Evolutionary conservation across 2,797 vertebrate genomes (phyloP), one percentile per base, ranked within the genome.

Genomic region (Pangasius macronema): DNA sequence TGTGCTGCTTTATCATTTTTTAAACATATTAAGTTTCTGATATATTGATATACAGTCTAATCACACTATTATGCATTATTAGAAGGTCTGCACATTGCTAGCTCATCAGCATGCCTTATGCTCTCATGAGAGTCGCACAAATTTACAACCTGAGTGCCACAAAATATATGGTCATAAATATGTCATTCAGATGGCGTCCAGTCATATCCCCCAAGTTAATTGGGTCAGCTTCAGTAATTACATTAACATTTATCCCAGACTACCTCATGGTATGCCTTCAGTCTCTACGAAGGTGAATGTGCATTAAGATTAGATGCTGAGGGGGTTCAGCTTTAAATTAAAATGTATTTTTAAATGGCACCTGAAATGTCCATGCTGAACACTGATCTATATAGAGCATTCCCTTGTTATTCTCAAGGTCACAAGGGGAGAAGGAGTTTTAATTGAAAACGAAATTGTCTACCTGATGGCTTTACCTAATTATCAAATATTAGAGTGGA

Each of bases 371-470:
- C 90, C 85, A 86, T 87, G 92, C 92, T 88, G 75, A 89, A 92
- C 90, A 91, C 82, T 33, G 87, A 92, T 92, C 92, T 92, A 87
- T 86, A 88, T 90, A 91, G 90, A 92, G 89, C 90, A 87, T 90
- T 90, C 88, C 89, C 73, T 84, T 89, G 90, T 91, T 88, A 88
- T 91, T 88, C 91, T 91, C 92, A 95, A 95, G 95, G 95, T 96
- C 95, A 94, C 75, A 2, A 81, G 67, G 85, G 93, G 92, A 91
- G 92, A 95, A 67, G 85, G 20, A 87, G 86, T 92, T 96, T 95
- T 95, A 94, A 96, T 96, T 96, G 94, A 95, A 96, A 96, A 92
- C 91, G 92, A 95, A 95, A 95, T 93, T 93, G 94, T 94, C 95
- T 94, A 94, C 93, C 95, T 93, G 95, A 95, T 94, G 94, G 93